phyloP scores from a whole-genome alignment of 2,888 invertebrate genomes.

The Sceliomorpha sp. region DNA sequence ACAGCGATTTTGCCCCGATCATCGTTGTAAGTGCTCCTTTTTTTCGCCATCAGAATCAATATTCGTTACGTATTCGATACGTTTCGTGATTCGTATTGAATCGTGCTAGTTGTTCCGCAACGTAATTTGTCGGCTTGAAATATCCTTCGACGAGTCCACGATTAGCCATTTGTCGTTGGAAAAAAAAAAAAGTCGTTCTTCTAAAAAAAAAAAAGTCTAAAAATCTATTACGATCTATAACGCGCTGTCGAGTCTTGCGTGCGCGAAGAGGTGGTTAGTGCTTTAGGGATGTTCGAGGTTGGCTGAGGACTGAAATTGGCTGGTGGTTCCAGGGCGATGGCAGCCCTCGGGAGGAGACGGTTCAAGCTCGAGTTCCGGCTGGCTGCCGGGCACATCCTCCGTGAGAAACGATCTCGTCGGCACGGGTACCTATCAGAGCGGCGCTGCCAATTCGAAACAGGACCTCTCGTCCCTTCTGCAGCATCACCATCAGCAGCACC shows the following conservation, averaged over 20 bases:
- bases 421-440: conserved; percentile 68
- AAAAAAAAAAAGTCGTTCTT: no score
- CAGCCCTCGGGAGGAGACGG: conserved; percentile 80
- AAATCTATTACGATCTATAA: no score
- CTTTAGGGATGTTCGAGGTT: conserved; percentile 78
- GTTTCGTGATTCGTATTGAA: no score
- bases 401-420: conserved; percentile 72
- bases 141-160: no score
- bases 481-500: conserved; percentile 67
- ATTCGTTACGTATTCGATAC: no score
- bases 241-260: conserved; percentile 26
- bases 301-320: conserved; percentile 80
- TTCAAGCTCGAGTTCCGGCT: conserved; percentile 78
- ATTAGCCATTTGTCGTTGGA: no score
- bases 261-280: conserved; percentile 69
- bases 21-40: conserved; percentile 5
- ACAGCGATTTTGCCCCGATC: conserved; percentile 1
- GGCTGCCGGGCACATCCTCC: conserved; percentile 71
- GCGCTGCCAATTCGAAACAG: conserved; percentile 67
- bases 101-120: no score
- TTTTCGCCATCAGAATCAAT: neutral
- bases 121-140: no score
- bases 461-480: conserved; percentile 65
- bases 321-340: conserved; percentile 81
- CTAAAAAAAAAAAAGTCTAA: no score